phyloP scores from a whole-genome alignment of 2,888 invertebrate genomes.

The Ormyrus rosae region DNA sequence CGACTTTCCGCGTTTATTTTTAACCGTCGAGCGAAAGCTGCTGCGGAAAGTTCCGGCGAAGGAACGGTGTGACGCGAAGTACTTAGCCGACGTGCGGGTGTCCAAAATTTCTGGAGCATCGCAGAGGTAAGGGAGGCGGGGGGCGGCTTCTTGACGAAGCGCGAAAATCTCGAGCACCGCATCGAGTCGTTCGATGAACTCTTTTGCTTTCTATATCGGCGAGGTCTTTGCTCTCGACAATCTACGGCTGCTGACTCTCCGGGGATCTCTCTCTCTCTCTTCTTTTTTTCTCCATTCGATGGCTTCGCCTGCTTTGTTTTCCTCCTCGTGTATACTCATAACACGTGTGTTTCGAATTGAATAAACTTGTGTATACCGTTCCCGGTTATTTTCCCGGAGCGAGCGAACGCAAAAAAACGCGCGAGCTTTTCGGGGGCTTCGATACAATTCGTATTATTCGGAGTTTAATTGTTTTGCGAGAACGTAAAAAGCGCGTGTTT shows the following conservation, averaged over 20 bases:
- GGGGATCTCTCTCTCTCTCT: background rate
- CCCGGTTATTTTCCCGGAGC: too few species aligned
- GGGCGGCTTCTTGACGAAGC: background rate
- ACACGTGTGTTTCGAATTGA: too few species aligned
- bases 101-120: background rate
- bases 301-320: background rate
- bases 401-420: too few species aligned
- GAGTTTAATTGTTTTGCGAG: too few species aligned
- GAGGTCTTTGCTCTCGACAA: constrained; percentile 8
- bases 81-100: background rate
- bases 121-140: too few species aligned
- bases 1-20: background rate
- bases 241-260: background rate
- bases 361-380: too few species aligned
- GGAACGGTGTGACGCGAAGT: background rate
- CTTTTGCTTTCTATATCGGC: background rate
- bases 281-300: background rate
- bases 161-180: constrained; percentile 21
- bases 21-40: background rate
- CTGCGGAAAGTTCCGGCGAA: background rate
- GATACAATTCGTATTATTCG: too few species aligned
- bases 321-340: too few species aligned
- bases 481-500: too few species aligned
- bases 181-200: constrained; percentile 28
- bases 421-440: too few species aligned